These are phyloP conservation scores for Sylvia borin DNA, from an alignment of 2,797 vertebrate species.

Conservation along the genomic window DNA sequence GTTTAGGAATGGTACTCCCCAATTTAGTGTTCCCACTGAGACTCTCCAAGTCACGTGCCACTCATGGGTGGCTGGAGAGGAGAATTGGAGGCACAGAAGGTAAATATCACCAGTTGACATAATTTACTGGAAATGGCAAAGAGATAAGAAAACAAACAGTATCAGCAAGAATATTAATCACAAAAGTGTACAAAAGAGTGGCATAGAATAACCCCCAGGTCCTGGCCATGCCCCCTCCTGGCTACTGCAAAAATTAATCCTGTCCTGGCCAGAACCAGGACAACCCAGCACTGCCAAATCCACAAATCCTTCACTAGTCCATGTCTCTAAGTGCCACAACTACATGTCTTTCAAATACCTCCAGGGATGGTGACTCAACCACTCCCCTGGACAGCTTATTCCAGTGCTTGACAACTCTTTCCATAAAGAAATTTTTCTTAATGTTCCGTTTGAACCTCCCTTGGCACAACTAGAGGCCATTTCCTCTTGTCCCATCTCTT, in stretches of 20 bases:
- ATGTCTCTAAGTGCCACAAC: not conserved
- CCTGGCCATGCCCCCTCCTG: not conserved
- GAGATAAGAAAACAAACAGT: not conserved
- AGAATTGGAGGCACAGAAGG: not conserved
- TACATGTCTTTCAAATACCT: not conserved
- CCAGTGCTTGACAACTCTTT: not conserved
- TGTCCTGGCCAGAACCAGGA: not conserved
- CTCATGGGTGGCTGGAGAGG: fast-evolving
- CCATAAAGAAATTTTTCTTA: not conserved
- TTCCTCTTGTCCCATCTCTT: not conserved
- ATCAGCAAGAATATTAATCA: not conserved
- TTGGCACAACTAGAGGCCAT: not conserved
- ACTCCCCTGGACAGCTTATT: not conserved
- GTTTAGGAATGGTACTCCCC: not conserved
- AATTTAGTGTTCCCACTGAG: not conserved
- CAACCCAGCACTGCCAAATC: not conserved
- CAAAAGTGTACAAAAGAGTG: not conserved
- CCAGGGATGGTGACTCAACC: not conserved
- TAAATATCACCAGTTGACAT: not conserved
- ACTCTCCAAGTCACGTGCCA: fast-evolving
- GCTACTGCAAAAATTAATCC: not conserved
- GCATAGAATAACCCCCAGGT: not conserved
- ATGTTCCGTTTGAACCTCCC: not conserved
- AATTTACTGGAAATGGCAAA: not conserved
- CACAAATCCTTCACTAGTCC: not conserved